phyloP scores from a whole-genome alignment of 1,140 invertebrate genomes.

The Zaprionus nigranus region DNA sequence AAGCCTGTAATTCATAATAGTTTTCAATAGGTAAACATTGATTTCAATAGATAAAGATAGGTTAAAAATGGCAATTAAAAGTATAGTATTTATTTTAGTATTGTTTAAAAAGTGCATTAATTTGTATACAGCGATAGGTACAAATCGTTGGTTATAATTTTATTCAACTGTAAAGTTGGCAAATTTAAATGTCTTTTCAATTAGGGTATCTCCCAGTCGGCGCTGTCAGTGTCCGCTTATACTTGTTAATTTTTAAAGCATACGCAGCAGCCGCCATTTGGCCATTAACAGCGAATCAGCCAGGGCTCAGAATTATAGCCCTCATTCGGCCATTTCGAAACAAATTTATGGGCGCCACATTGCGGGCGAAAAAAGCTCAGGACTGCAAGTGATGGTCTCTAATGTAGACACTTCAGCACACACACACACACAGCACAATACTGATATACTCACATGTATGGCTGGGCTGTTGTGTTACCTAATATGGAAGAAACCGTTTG shows the following conservation, averaged over 20 bases:
- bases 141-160: no score
- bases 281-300: slow-evolving; percentile 74
- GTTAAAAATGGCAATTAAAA: no score
- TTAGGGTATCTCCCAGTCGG: slow-evolving; percentile 6
- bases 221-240: neutral
- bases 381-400: slow-evolving; percentile 74
- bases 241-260: slow-evolving; percentile 72
- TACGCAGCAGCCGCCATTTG: slow-evolving; percentile 52
- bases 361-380: slow-evolving; percentile 37
- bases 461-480: slow-evolving; percentile 12
- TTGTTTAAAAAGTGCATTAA: no score
- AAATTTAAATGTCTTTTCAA: neutral
- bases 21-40: no score
- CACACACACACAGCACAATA: slow-evolving; percentile 15
- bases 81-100: no score
- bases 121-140: no score
- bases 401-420: slow-evolving; percentile 71
- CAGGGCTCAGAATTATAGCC: slow-evolving; percentile 43
- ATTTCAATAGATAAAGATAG: no score
- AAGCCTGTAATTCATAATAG: no score
- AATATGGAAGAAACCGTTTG: slow-evolving; percentile 51
- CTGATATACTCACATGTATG: slow-evolving; percentile 1
- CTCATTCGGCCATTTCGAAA: slow-evolving; percentile 67
- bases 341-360: slow-evolving; percentile 70
- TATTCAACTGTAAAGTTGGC: no score